Conservation (phyloP, 2,888 invertebrate genomes). For the Melieria omissa region DNA sequence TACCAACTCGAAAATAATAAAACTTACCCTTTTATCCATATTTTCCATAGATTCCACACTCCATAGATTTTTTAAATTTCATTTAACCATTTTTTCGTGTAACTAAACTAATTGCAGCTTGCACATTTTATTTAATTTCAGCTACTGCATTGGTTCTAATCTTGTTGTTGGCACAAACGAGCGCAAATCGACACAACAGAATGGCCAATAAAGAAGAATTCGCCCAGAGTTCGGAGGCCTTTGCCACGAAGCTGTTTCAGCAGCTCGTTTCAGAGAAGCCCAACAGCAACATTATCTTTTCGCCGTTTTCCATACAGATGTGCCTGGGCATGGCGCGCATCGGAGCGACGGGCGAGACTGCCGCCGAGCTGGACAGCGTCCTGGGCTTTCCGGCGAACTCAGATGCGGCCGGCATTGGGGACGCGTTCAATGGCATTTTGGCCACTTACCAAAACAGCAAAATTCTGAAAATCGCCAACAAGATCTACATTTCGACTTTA, state of each 20-base stretch:
- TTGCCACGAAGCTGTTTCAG: constrained; percentile 49
- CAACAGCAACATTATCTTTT: constrained; percentile 76
- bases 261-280: constrained; percentile 59
- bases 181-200: neutral
- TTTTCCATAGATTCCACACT: too few relatives aligned
- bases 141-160: neutral
- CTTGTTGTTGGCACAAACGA: constrained; percentile 61
- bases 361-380: constrained; percentile 70
- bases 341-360: constrained; percentile 75
- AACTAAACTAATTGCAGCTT: neutral
- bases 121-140: neutral
- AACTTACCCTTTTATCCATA: too few relatives aligned
- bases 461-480: constrained; percentile 76
- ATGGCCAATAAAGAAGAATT: constrained; percentile 59
- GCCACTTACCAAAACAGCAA: constrained; percentile 53
- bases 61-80: neutral
- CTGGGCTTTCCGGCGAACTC: constrained; percentile 68
- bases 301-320: constrained; percentile 81
- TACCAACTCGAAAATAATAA: too few relatives aligned
- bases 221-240: constrained; percentile 45
- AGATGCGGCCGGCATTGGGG: constrained; percentile 50
- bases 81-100: neutral
- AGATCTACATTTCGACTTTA: constrained; percentile 74
- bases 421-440: constrained; percentile 55
- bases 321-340: constrained; percentile 78